Evolutionary conservation across 1,140 invertebrate genomes (phyloP), one percentile per base, ranked within the genome.

Genomic region (Ericerus pela): DNA sequence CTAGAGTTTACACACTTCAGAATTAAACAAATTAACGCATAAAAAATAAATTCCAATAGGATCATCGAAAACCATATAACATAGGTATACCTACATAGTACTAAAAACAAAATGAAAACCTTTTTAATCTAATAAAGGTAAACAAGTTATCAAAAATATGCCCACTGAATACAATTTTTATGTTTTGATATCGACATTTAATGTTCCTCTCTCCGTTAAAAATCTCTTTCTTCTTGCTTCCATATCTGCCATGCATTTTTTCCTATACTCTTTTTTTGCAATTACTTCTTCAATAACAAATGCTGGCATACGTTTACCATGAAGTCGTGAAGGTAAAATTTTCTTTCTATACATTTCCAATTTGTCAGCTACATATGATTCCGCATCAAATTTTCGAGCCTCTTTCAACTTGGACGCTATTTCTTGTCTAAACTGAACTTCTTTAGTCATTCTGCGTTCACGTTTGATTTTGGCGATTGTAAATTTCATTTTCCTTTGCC

Each of bases 341-440:
- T 74, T 72, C 62, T 79, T 75, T 59, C 80, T 79, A 0, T 81
- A 75, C 60, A 76, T 71, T 22, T 71, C 62, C 0, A 89, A 62
- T 60, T 77, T 77, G 16, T 77, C 73, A 1, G 69, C 61, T 0
- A 88, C 81, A 70, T 85, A 85, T 53, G 75, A 63, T 58, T 80
- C 78, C 0, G 86, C 78, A 59, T 84, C 78, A 69, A 90, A 92
- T 18, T 75, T 72, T 59, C 88, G 74, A 0, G 84, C 85, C 54
- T 77, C 67, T 64, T 80, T 79, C 20, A 88, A 76, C 63, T 84
- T 73, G 1, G 73, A 67, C 58, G 86, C 69, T 0, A 88, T 68
- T 52, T 77, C 72, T 0, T 75, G 76, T 22, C 41, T 18, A 22
- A 47, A 47, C 8, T 2, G 8, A 10, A 24, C 16, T 22, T 47